Percentiles rank a stretch among this genome's conserved stretches.
Evolutionary conservation across 2,113 vertebrate species (phyloP).

Genomic region (Hemibagrus wyckioides): DNA sequence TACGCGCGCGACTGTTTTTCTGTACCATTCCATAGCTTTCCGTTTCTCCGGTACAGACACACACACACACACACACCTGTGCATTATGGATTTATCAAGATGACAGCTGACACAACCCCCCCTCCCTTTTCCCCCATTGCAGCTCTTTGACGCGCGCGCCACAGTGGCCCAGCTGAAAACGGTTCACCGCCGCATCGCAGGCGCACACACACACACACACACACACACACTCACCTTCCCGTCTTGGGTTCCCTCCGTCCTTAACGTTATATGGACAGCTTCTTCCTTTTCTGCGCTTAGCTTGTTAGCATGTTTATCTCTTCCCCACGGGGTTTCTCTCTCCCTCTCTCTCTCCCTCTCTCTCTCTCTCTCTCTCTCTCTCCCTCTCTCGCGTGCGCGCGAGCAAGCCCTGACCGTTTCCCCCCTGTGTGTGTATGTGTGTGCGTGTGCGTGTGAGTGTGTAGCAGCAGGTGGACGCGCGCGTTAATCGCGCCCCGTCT

Average conservation of each 20-base stretch:
- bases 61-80: constrained; percentile 9
- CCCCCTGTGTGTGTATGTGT: constrained; percentile 42
- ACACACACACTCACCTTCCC: constrained; percentile 53
- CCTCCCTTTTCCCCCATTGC: constrained; percentile 46
- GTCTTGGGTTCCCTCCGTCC: background rate
- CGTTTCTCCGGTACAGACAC: background rate
- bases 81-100: constrained; percentile 31
- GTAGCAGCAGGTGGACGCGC: constrained; percentile 75
- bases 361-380: constrained; percentile 8
- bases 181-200: constrained; percentile 42
- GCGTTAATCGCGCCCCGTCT: constrained; percentile 48
- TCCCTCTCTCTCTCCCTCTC: background rate
- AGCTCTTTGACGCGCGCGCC: constrained; percentile 50
- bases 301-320: constrained; percentile 60
- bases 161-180: constrained; percentile 39
- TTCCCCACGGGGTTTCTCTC: constrained; percentile 1
- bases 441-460: background rate
- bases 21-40: background rate
- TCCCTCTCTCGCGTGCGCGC: constrained; percentile 10
- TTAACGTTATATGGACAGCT: background rate
- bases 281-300: constrained; percentile 30
- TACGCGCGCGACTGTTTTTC: constrained; percentile 23
- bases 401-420: constrained; percentile 60
- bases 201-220: constrained; percentile 31
- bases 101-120: constrained; percentile 40